Evolutionary conservation across 2,797 vertebrate genomes (phyloP).

Genomic region (Columba guinea): DNA sequence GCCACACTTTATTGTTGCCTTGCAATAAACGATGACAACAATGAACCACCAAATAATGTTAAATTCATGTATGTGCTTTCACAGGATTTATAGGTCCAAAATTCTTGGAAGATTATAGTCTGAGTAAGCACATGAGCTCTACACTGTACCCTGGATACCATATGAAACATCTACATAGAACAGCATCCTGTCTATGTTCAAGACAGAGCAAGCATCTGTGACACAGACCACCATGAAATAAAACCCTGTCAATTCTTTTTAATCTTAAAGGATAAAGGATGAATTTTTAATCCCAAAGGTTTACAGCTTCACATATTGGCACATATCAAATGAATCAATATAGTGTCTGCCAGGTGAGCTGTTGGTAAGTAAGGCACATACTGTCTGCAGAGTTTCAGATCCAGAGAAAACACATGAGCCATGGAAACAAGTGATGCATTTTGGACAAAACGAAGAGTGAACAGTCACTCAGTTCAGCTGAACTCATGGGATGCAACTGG

Average conservation of each 20-base stretch:
- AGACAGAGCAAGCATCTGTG: background rate
- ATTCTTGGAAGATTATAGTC: background rate
- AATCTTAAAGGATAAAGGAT: background rate
- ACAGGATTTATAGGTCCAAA: background rate
- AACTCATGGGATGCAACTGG: background rate
- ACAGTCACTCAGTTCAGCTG: background rate
- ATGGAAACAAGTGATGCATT: background rate
- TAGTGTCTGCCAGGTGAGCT: background rate
- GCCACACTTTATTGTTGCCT: too few relatives aligned
- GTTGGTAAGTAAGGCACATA: rapidly evolving
- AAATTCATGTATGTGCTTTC: background rate
- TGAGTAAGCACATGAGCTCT: background rate
- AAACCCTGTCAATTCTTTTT: background rate
- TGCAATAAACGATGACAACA: too few relatives aligned
- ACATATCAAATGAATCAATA: background rate
- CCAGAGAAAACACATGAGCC: background rate
- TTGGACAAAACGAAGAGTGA: background rate
- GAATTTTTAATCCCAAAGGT: background rate
- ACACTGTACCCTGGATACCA: background rate
- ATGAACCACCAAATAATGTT: background rate
- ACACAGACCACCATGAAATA: background rate
- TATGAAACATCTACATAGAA: background rate
- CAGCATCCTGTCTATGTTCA: background rate
- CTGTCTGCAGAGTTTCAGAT: background rate
- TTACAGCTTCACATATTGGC: background rate